phyloP scores from a whole-genome alignment of 1,140 invertebrate species.

The Polypedilum vanderplanki region DNA sequence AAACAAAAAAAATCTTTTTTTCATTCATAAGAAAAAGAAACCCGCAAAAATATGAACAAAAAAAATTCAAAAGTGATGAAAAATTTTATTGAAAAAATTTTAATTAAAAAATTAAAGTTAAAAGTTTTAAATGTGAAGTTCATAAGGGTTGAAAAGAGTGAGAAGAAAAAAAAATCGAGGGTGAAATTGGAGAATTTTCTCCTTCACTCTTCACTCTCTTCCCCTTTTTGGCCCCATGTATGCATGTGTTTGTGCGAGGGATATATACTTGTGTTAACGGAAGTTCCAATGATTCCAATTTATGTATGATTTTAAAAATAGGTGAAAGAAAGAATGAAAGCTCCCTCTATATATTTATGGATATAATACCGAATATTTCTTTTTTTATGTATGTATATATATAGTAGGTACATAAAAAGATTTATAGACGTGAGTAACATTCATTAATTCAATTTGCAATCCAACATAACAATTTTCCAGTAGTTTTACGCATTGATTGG shows the following conservation, averaged over 20 bases:
- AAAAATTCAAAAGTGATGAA: too few species aligned
- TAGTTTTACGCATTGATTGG: too few species aligned
- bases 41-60: too few species aligned
- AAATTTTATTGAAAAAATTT: neutral
- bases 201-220: neutral
- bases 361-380: neutral
- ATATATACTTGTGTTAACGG: neutral
- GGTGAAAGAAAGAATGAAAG: neutral
- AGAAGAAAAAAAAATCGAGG: neutral
- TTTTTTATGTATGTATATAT: neutral
- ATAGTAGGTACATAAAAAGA: neutral
- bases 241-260: neutral
- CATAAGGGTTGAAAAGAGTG: neutral
- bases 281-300: slow-evolving; percentile 13
- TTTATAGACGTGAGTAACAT: slow-evolving; percentile 7
- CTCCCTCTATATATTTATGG: neutral
- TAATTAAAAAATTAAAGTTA: neutral
- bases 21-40: neutral
- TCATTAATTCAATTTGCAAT: slow-evolving; percentile 13
- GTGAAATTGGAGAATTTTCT: neutral
- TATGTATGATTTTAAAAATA: slow-evolving; percentile 1
- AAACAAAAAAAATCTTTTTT: neutral
- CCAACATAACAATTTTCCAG: too few species aligned
- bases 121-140: too few species aligned
- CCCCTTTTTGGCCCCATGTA: neutral